Evolutionary conservation across 2,113 vertebrate genomes (phyloP).

Genomic region (Microtus oregoni): DNA sequence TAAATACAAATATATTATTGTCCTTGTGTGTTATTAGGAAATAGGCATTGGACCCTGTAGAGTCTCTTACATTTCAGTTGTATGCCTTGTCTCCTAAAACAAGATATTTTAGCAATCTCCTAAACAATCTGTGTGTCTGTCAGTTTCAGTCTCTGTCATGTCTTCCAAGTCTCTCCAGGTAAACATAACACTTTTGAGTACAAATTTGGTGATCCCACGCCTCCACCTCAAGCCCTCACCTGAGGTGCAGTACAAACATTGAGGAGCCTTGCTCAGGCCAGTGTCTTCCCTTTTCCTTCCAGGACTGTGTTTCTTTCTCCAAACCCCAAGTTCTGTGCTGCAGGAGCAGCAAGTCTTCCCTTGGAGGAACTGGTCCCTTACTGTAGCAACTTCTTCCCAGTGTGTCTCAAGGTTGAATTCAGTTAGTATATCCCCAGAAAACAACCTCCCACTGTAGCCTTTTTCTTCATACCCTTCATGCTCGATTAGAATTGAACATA

Average conservation of each 20-base stretch:
- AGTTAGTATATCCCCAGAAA: rapidly evolving
- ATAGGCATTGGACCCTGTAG: no score
- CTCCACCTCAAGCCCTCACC: not conserved
- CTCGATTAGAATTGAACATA: not conserved
- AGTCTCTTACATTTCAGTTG: not conserved
- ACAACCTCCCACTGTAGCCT: not conserved
- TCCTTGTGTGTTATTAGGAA: not conserved
- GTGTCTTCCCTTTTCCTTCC: not conserved
- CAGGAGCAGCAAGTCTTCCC: not conserved
- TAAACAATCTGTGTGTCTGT: not conserved
- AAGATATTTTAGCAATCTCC: not conserved
- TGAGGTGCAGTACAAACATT: not conserved
- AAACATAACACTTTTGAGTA: not conserved
- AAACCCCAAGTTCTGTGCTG: not conserved
- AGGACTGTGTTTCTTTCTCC: not conserved
- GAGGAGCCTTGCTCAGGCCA: not conserved
- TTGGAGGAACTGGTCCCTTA: not conserved
- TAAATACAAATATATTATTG: not conserved
- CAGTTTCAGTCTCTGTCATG: not conserved
- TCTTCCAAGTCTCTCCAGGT: no score
- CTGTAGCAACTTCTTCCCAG: not conserved
- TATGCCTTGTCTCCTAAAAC: not conserved
- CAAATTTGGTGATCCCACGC: not conserved
- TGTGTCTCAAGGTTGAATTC: not conserved
- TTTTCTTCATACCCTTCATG: rapidly evolving